Evolutionary conservation across 1,140 invertebrate species (phyloP).

Genomic region (Hypothenemus hampei): DNA sequence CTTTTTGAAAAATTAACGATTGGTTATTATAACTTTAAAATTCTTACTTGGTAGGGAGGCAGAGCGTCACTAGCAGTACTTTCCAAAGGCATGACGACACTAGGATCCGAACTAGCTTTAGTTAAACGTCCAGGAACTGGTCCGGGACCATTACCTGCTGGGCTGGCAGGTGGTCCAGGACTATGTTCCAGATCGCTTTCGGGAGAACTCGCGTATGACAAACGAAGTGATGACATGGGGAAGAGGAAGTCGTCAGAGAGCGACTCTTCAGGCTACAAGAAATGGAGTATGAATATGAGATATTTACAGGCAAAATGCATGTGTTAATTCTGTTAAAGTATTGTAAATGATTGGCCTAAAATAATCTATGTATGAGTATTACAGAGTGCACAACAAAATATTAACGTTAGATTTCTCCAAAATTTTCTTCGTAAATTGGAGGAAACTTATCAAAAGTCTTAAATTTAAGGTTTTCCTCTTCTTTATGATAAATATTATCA

Average conservation of each 20-base stretch:
- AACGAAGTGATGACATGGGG: constrained; percentile 87
- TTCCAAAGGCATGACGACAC: constrained; percentile 65
- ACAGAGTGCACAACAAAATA: too few species aligned
- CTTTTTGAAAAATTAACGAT: not conserved
- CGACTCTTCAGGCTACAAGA: constrained; percentile 71
- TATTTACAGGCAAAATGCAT: constrained; percentile 6
- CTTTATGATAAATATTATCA: constrained; percentile 33
- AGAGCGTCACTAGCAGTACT: constrained; percentile 56
- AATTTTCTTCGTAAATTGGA: constrained; percentile 34
- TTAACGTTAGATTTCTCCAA: constrained; percentile 35
- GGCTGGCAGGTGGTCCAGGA: constrained; percentile 61
- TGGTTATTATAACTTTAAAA: not conserved
- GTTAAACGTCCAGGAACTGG: constrained; percentile 53
- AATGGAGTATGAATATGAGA: constrained; percentile 14
- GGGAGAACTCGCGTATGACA: constrained; percentile 93
- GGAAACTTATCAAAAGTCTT: not conserved
- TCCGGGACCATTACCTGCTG: constrained; percentile 45
- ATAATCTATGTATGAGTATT: not conserved
- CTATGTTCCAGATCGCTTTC: constrained; percentile 90
- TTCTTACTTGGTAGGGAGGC: constrained; percentile 73
- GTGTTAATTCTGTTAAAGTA: too few species aligned
- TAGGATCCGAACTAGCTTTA: constrained; percentile 86
- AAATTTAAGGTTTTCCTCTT: not conserved
- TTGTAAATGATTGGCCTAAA: too few species aligned
- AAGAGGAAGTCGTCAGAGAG: constrained; percentile 95